These are phyloP conservation scores for Metellina segmentata DNA, from an alignment of 2,888 invertebrate genomes.

Conservation along the genomic window DNA sequence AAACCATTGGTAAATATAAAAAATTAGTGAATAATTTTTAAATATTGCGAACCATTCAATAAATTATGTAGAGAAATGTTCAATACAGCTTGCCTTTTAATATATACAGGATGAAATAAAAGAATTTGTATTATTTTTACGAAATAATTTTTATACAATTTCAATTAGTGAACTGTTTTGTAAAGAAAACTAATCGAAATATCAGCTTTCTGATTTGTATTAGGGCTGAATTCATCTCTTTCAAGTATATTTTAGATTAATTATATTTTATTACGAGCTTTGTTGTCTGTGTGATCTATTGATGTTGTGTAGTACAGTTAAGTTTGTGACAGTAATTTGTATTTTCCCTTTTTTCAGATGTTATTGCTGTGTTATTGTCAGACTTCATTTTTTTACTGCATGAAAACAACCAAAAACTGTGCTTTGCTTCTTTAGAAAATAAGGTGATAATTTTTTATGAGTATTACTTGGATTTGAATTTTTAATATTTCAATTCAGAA, in stretches of 20 bases:
- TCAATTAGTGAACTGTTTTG: too few relatives aligned
- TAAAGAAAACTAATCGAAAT: too few relatives aligned
- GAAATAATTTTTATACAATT: too few relatives aligned
- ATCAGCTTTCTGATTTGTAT: too few relatives aligned
- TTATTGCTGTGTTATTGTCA: conserved; percentile 93
- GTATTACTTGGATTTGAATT: too few relatives aligned
- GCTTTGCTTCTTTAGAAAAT: conserved; percentile 92
- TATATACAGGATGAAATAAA: neutral
- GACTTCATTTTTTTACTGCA: conserved; percentile 95
- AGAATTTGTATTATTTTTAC: too few relatives aligned
- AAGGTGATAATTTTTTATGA: conserved; percentile 84
- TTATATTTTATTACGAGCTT: too few relatives aligned
- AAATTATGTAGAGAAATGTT: neutral
- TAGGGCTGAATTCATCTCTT: too few relatives aligned
- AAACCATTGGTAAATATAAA: conserved; percentile 84
- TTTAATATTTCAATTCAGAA: too few relatives aligned
- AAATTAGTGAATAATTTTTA: neutral
- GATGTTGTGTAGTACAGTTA: too few relatives aligned
- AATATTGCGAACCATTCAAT: neutral
- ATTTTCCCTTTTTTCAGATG: conserved; percentile 83
- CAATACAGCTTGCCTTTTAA: neutral
- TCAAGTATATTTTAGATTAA: too few relatives aligned
- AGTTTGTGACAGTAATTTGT: conserved; percentile 12
- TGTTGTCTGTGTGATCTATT: too few relatives aligned
- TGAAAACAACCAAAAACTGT: conserved; percentile 94